Evolutionary conservation across 2,113 vertebrate genomes (phyloP).

Genomic region (Euleptes europaea): DNA sequence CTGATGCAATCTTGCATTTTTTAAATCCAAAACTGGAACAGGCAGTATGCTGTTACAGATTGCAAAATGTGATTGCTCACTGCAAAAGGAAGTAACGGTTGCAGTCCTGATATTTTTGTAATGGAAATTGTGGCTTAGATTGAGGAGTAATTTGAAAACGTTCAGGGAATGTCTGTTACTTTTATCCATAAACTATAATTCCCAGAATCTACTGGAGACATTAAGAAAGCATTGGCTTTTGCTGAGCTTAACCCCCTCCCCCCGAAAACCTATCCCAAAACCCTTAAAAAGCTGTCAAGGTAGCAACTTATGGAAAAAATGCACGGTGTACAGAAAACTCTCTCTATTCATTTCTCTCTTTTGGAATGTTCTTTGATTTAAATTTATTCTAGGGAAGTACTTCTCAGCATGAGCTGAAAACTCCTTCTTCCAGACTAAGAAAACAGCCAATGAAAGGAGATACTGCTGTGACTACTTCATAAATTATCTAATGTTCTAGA

Average conservation of each 20-base stretch:
- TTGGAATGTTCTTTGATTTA: constrained; percentile 22
- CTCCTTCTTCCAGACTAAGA: not conserved
- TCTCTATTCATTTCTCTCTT: constrained; percentile 17
- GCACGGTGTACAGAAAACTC: not conserved
- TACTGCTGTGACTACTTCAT: no score
- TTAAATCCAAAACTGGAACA: not conserved
- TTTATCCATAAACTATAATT: constrained; percentile 38
- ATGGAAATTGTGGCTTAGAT: constrained; percentile 32
- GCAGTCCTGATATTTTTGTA: not conserved
- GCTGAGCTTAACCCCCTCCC: no score
- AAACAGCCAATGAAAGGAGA: not conserved
- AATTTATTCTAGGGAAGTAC: not conserved
- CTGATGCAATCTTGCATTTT: not conserved
- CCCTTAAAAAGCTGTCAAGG: constrained; percentile 39
- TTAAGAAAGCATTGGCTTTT: constrained; percentile 15
- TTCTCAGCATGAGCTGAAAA: not conserved
- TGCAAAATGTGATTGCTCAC: not conserved
- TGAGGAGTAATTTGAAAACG: constrained; percentile 23
- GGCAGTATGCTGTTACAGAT: not conserved
- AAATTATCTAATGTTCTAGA: no score
- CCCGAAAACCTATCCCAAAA: no score
- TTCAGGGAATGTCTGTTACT: constrained; percentile 22
- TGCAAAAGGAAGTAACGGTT: not conserved
- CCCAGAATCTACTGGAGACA: not conserved
- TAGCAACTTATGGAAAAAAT: constrained; percentile 19